Conservation (phyloP, 2,797 vertebrate genomes). For the Macrochelys suwanniensis region DNA sequence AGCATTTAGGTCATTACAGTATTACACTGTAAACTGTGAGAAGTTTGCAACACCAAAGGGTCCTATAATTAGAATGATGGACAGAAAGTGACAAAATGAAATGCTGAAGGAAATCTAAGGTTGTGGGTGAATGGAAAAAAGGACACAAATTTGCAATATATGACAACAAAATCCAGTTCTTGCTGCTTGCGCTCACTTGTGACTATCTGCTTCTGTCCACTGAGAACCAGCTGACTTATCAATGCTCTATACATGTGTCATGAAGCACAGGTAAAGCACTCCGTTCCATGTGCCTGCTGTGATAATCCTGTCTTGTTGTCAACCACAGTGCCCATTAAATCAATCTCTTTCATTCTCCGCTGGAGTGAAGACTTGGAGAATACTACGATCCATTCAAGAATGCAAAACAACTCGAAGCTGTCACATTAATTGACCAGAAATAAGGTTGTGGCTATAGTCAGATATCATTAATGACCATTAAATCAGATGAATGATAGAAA, state of each 20-base stretch:
- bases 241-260: neutral
- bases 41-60: neutral
- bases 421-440: neutral
- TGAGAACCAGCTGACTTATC: slow-evolving; percentile 15
- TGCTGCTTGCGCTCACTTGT: slow-evolving; percentile 4
- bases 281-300: neutral
- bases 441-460: neutral
- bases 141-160: neutral
- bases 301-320: neutral
- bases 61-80: neutral
- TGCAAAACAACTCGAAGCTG: neutral
- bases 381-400: neutral
- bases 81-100: neutral
- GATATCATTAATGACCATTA: slow-evolving; percentile 1
- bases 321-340: neutral
- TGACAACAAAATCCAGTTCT: neutral
- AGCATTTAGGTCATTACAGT: neutral
- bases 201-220: neutral
- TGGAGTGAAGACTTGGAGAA: neutral
- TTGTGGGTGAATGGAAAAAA: neutral
- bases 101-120: neutral
- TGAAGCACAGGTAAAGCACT: neutral
- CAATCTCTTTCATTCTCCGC: neutral
- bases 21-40: neutral
- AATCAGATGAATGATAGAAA: neutral